Percentiles rank a stretch among this genome's conserved stretches.
Conservation (phyloP, 1,140 invertebrate species). For the Drosophila subpulchrella region DNA sequence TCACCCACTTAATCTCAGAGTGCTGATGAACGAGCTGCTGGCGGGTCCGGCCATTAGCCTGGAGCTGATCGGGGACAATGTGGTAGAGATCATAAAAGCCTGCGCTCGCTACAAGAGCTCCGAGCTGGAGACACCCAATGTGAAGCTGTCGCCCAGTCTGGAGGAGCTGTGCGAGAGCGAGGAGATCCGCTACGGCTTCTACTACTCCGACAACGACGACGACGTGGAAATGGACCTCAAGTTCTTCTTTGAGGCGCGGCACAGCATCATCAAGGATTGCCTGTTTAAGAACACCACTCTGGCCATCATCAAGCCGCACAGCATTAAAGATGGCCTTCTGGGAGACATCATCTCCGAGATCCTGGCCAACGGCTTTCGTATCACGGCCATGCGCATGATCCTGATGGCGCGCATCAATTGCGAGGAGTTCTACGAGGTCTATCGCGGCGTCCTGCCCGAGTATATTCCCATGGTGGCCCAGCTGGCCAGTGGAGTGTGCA, state of each 20-base stretch:
- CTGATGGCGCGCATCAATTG: conserved; percentile 92
- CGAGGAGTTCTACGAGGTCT: conserved; percentile 96
- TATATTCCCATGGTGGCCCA: conserved; percentile 94
- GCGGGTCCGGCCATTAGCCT: conserved; percentile 90
- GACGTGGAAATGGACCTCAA: conserved; percentile 87
- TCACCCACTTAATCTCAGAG: conserved; percentile 60
- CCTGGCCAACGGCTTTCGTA: conserved; percentile 89
- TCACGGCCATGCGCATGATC: conserved; percentile 93
- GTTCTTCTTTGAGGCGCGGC: conserved; percentile 88
- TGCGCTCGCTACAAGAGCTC: conserved; percentile 51
- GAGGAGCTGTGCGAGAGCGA: conserved; percentile 91
- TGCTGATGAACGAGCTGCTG: conserved; percentile 88
- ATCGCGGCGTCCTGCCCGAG: conserved; percentile 94
- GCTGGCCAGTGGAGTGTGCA: conserved; percentile 92
- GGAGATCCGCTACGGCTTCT: conserved; percentile 89
- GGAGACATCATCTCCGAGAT: conserved; percentile 92
- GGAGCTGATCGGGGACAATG: conserved; percentile 91
- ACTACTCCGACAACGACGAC: conserved; percentile 87
- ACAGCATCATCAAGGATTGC: conserved; percentile 57
- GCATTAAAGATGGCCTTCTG: conserved; percentile 89
- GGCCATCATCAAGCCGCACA: conserved; percentile 97
- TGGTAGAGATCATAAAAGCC: conserved; percentile 85
- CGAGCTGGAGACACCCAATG: conserved; percentile 43
- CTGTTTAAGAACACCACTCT: conserved; percentile 87
- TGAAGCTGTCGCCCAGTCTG: conserved; percentile 86